Evolutionary conservation across 2,113 vertebrate species (phyloP).

Genomic region (Antennarius striatus): DNA sequence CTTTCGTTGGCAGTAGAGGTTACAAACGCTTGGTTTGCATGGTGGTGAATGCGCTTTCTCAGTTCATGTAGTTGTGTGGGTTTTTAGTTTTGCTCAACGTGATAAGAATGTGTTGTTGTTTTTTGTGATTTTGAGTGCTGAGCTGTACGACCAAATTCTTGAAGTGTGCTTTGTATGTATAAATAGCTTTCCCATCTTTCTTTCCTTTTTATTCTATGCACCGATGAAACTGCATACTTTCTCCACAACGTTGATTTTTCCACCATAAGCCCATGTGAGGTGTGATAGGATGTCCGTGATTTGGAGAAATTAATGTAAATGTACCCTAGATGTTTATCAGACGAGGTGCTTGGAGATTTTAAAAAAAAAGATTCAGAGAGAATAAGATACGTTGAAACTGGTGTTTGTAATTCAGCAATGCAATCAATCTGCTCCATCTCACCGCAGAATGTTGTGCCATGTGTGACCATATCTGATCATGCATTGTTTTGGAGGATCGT

Average conservation of each 20-base stretch:
- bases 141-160: slow-evolving; percentile 70
- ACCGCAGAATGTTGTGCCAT: neutral
- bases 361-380: no score
- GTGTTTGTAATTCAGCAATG: neutral
- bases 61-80: slow-evolving; percentile 29
- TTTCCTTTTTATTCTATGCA: slow-evolving; percentile 62
- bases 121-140: slow-evolving; percentile 33
- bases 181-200: slow-evolving; percentile 40
- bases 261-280: slow-evolving; percentile 11
- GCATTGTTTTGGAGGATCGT: slow-evolving; percentile 7
- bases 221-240: slow-evolving; percentile 39
- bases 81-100: slow-evolving; percentile 38
- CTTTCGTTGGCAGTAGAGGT: slow-evolving; percentile 48
- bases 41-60: slow-evolving; percentile 40
- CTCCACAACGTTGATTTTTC: neutral
- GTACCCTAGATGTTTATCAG: neutral
- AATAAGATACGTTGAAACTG: neutral
- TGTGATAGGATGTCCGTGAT: slow-evolving; percentile 4
- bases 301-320: slow-evolving; percentile 7
- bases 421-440: neutral
- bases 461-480: neutral
- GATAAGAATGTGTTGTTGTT: slow-evolving; percentile 25
- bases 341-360: slow-evolving; percentile 3
- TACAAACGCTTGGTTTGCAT: slow-evolving; percentile 47
- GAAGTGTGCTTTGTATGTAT: slow-evolving; percentile 42